Evolutionary conservation across 2,113 vertebrate genomes (phyloP).

Genomic region (Vulpes vulpes): DNA sequence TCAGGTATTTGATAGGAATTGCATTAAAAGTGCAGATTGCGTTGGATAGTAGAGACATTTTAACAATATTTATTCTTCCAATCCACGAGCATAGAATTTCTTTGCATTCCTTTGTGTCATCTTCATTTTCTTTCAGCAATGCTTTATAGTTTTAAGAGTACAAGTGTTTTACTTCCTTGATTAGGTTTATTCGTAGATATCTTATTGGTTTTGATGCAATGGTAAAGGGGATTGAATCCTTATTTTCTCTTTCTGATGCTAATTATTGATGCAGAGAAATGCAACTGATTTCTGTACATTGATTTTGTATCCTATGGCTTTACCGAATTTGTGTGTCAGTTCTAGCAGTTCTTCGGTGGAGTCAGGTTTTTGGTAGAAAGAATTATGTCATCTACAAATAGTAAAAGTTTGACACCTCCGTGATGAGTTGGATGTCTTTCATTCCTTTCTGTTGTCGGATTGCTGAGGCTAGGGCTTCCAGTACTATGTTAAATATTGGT

Average conservation of each 20-base stretch:
- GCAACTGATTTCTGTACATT: not conserved
- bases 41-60: too few species aligned
- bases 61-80: too few species aligned
- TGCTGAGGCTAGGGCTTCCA: too few species aligned
- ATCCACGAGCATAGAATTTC: too few species aligned
- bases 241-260: not conserved
- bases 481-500: too few species aligned
- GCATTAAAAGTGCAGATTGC: too few species aligned
- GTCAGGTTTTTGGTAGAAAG: not conserved
- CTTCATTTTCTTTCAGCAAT: not conserved
- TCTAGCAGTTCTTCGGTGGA: not conserved
- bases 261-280: not conserved
- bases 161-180: not conserved
- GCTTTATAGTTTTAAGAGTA: not conserved
- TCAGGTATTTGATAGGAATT: too few species aligned
- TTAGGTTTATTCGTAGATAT: not conserved
- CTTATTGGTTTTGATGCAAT: not conserved
- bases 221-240: not conserved
- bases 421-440: too few species aligned
- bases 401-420: not conserved
- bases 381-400: not conserved
- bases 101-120: not conserved
- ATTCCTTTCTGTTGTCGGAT: too few species aligned
- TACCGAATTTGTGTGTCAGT: not conserved
- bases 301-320: not conserved